These are phyloP conservation scores for Genyomyrus donnyi DNA, from an alignment of 2,113 vertebrate genomes.

Conservation along the genomic window DNA sequence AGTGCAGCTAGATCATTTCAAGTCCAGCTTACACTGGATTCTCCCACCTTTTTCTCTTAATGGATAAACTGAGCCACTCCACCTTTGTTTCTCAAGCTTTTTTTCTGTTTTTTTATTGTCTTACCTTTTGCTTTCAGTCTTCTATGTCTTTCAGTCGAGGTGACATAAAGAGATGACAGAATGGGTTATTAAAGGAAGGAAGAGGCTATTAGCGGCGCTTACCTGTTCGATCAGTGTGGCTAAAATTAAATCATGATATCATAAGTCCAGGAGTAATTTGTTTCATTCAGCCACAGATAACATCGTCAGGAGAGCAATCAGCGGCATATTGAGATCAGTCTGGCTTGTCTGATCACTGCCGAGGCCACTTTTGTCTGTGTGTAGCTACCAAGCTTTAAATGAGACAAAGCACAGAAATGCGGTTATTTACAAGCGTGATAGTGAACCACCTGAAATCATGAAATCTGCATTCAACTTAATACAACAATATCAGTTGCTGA, in stretches of 20 bases:
- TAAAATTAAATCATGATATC: constrained; percentile 4
- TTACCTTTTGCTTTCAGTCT: background rate
- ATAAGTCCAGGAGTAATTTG: constrained; percentile 13
- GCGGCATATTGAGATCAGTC: background rate
- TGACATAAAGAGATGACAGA: background rate
- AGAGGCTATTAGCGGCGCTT: background rate
- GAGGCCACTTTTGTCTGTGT: background rate
- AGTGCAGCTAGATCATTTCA: background rate
- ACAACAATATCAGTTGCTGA: background rate
- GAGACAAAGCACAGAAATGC: background rate
- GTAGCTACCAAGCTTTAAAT: background rate
- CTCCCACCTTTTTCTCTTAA: background rate
- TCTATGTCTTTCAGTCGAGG: background rate
- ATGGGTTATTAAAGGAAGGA: background rate
- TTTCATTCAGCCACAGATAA: constrained; percentile 22
- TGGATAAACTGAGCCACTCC: background rate
- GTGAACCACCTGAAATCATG: background rate
- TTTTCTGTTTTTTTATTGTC: background rate
- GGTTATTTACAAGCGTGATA: background rate
- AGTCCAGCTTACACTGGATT: background rate
- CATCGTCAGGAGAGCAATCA: constrained; percentile 14
- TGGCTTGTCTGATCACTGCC: background rate
- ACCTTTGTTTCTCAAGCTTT: background rate
- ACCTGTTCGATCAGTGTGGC: constrained; percentile 1
- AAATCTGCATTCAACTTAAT: background rate